phyloP scores from a whole-genome alignment of 2,888 invertebrate species.

The Macrophya annulata region DNA sequence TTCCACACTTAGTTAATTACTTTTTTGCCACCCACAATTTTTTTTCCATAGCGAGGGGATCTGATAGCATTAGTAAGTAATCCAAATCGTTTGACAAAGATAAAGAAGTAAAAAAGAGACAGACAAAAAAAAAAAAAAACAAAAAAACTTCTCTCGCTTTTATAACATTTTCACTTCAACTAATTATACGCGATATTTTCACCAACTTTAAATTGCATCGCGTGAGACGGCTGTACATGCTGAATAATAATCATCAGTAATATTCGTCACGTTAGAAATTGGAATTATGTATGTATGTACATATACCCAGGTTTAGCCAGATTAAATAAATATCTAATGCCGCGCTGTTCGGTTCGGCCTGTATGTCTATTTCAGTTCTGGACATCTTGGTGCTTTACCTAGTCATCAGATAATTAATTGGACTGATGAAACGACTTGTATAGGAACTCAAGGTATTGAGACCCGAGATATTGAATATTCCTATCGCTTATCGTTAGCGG shows the following conservation, averaged over 20 bases:
- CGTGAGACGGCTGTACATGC: not conserved
- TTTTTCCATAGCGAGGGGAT: not conserved
- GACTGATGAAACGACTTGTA: slow-evolving; percentile 60
- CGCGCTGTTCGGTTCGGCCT: slow-evolving; percentile 63
- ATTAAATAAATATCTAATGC: slow-evolving; percentile 34
- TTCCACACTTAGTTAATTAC: slow-evolving; percentile 17
- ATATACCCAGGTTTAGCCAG: not conserved
- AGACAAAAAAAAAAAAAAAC: not conserved
- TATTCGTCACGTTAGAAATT: not conserved
- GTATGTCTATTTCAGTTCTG: slow-evolving; percentile 75
- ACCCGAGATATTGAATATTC: slow-evolving; percentile 49
- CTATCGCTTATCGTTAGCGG: slow-evolving; percentile 39
- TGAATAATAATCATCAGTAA: not conserved
- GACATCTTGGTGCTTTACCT: slow-evolving; percentile 76
- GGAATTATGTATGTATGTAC: not conserved
- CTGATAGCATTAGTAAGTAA: not conserved
- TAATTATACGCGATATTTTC: not conserved
- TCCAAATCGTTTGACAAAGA: not conserved
- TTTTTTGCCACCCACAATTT: not conserved
- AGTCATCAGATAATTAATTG: slow-evolving; percentile 74
- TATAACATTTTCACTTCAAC: not conserved
- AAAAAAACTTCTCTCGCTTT: not conserved
- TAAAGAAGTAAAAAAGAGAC: not conserved
- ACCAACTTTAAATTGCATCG: not conserved
- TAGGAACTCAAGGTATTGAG: slow-evolving; percentile 66